phyloP scores from a whole-genome alignment of 1,140 invertebrate genomes.

The Hermetia illucens region DNA sequence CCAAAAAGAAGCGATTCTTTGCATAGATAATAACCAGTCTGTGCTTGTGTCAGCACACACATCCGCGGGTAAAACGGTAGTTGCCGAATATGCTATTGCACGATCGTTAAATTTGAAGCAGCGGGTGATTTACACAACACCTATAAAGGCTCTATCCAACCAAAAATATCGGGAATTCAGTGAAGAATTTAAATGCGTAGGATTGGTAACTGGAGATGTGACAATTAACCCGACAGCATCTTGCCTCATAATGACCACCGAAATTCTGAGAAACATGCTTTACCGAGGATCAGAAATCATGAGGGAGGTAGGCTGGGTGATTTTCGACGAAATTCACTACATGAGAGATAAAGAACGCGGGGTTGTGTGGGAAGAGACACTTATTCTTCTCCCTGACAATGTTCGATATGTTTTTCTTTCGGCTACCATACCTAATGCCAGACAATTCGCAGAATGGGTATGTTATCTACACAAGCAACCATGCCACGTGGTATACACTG shows the following conservation, averaged over 20 bases:
- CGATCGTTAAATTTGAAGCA: conserved; percentile 53
- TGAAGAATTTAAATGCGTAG: conserved; percentile 97
- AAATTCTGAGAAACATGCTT: conserved; percentile 98
- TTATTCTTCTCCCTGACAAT: conserved; percentile 94
- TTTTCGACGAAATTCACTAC: conserved; percentile 99
- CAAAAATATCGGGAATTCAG: conserved; percentile 98
- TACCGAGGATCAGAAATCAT: conserved; percentile 97
- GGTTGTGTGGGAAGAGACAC: conserved; percentile 97
- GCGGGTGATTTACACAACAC: conserved; percentile 97
- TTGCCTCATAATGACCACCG: conserved; percentile 99
- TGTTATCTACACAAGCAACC: conserved; percentile 91
- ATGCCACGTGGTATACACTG: conserved; percentile 98
- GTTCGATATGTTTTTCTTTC: conserved; percentile 98
- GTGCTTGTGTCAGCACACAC: conserved; percentile 98
- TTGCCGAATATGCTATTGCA: conserved; percentile 75
- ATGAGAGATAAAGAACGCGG: conserved; percentile 99
- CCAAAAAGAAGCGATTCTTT: conserved; percentile 93
- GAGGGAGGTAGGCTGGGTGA: conserved; percentile 98
- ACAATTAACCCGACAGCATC: conserved; percentile 97
- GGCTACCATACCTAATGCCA: conserved; percentile 97
- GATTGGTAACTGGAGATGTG: conserved; percentile 96
- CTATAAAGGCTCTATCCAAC: conserved; percentile 98
- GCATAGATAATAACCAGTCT: conserved; percentile 95
- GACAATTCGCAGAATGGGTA: conserved; percentile 98
- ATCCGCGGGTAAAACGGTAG: conserved; percentile 99